Base-by-base conservation (phyloP, 2,113 vertebrate species). In the Pitta sordida region DNA sequence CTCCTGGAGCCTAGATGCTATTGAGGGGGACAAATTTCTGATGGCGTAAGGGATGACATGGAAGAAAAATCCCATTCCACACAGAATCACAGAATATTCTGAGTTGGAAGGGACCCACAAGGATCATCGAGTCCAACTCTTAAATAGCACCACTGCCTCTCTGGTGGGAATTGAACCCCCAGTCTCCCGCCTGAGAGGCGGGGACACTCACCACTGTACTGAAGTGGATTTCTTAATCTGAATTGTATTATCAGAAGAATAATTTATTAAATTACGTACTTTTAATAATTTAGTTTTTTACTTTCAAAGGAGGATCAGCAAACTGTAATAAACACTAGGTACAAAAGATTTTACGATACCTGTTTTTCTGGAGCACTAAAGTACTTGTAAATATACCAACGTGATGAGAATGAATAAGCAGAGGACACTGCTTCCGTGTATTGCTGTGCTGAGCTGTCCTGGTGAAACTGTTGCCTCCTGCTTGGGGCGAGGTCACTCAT, bases 391-490 rank as follows among this genome's bases (percentile, higher is more conserved):
- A 16, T 29, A 37, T 6, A 51, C 20, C 32, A 46, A 16, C 6
- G 5, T 2, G 21, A 41, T 20, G 27, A 37, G 53, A 82, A 53
- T 6, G 49, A 63, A 48, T 23, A 48, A 48, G 32, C 7, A 48
- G 44, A 30, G 51, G 34, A 58, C 8, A 6, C 13, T 48, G 9
- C 37, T 87, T 32, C 26, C 64, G 67, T 51, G 34, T 37, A 14
- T 52, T 14, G n/a, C 55, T 30, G 39, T 17, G 23, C 30, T 36
- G 65, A 68, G 58, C 51, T 65, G 34, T 34, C 16, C 10, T 1
- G 0, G 22, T 11, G 27, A 15, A 34, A 34, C 27, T 0, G 2
- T 41, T 71, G 53, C 67, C 5, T 65, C 9, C 1, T 15, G 36
- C 17, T 9, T 7, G 53, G 24, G 29, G 15, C 34, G 36, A 34